Evolutionary conservation across 35 echinoderm and acorn worm species (phyloP), one percentile per base, ranked within the genome.

Genomic region (Stichopus chloronotus): DNA sequence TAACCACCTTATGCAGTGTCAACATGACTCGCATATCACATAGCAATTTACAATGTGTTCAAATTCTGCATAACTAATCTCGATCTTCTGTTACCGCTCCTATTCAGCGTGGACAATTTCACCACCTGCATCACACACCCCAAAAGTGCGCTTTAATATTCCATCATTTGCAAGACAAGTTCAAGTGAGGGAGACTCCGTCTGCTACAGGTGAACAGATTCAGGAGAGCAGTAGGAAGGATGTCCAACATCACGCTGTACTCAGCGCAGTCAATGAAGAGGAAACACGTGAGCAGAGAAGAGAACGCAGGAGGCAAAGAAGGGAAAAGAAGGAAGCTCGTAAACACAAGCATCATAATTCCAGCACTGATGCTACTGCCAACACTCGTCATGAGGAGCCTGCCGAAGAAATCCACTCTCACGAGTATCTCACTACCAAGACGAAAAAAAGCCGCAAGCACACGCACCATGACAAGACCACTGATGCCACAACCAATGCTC

Each of bases 71-170:
- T 43, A 43, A 43, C 30, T 43, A 43, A 43, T 43, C 30, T 43
- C 30, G 30, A 63, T 63, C 19, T 65, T 65, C 61, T 56, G 80
- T 7, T 83, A 55, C 55, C 55, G n/a, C n/a, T 16, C 55, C 53
- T 83, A 24, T 52, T 55, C 53, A 83, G 80, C 12, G 21, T 19
- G 61, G 61, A 43, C 21, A 53, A 54, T 54, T 21, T 21, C 25
- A 19, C 55, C 80, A 55, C 80, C 80, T 5, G 4, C 19, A 83
- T 19, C 25, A 9, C 9, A 55, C 19, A 13, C 9, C 55, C 55
- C 80, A 83, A 83, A 56, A 19, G 13, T 83, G 52, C 16, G 43
- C 25, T n/a, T 55, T 83, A 52, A 83, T 83, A 55, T 83, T 83
- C 80, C 80, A 83, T 83, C n/a, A 13, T 79, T 56, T 14, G 4